Evolutionary conservation across 2,888 invertebrate genomes (phyloP).

Genomic region (Polylopha cassiicola): DNA sequence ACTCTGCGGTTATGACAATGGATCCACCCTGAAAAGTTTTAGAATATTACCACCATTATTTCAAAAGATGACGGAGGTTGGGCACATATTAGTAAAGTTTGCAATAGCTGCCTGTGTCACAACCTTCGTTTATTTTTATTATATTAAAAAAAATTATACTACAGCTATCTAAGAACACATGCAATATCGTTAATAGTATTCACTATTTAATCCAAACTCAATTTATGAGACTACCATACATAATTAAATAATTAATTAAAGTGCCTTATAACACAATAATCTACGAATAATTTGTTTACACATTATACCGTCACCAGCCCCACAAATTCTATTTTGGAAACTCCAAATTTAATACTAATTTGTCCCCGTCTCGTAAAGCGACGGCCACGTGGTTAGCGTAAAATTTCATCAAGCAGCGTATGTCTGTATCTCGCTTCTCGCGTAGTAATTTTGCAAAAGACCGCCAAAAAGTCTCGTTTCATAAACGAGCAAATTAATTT

Average conservation of each 20-base stretch:
- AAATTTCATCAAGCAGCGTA: constrained; percentile 15
- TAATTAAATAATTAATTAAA: too few species aligned
- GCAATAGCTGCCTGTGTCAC: constrained; percentile 52
- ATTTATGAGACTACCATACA: too few species aligned
- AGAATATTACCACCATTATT: constrained; percentile 77
- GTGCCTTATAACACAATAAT: too few species aligned
- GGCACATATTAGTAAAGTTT: constrained; percentile 76
- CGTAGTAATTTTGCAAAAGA: constrained; percentile 41
- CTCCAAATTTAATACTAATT: constrained; percentile 11
- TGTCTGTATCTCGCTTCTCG: constrained; percentile 29
- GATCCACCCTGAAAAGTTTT: constrained; percentile 64
- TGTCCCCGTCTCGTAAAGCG: constrained; percentile 13
- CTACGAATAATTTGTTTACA: constrained; percentile 11
- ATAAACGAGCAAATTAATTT: constrained; percentile 64
- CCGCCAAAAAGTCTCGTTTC: constrained; percentile 53
- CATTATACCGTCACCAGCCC: constrained; percentile 5
- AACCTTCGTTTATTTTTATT: constrained; percentile 55
- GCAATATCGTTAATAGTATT: not conserved
- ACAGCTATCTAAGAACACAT: not conserved
- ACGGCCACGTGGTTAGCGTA: constrained; percentile 14
- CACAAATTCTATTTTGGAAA: constrained; percentile 10
- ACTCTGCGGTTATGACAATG: constrained; percentile 64
- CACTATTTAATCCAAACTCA: too few species aligned
- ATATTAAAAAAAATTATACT: constrained; percentile 23
- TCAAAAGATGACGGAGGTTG: constrained; percentile 73